Percentiles rank a stretch among this genome's conserved stretches.
Conservation (phyloP, 2,113 vertebrate species). For the Rhea americana region DNA sequence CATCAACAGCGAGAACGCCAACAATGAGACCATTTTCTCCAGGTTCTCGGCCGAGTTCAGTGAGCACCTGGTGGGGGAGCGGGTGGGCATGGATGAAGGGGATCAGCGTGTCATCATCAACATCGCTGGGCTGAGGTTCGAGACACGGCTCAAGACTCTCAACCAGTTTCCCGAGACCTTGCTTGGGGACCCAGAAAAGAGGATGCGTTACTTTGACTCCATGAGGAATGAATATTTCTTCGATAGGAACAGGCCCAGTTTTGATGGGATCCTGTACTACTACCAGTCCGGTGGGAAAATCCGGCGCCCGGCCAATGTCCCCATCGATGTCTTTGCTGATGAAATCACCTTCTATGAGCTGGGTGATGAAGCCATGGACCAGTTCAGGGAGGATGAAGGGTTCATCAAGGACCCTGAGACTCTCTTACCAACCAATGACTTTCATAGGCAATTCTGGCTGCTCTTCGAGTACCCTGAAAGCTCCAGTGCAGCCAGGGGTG, state of each 20-base stretch:
- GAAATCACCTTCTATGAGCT: conserved; percentile 95
- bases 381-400: conserved; percentile 95
- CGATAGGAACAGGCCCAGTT: conserved; percentile 94
- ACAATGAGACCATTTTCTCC: conserved; percentile 86
- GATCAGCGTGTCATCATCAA: conserved; percentile 94
- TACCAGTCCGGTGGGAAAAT: conserved; percentile 96
- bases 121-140: conserved; percentile 92
- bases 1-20: conserved; percentile 79
- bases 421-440: conserved; percentile 86
- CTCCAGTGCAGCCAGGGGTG: conserved; percentile 89
- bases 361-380: conserved; percentile 91
- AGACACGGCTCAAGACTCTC: conserved; percentile 91
- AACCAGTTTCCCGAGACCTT: conserved; percentile 93
- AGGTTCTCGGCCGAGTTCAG: conserved; percentile 82
- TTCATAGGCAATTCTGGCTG: conserved; percentile 92
- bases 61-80: conserved; percentile 83
- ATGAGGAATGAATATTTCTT: conserved; percentile 99
- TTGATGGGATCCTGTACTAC: conserved; percentile 96
- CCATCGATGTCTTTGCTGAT: conserved; percentile 91
- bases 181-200: conserved; percentile 88
- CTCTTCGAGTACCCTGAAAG: conserved; percentile 96
- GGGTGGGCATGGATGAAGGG: conserved; percentile 82
- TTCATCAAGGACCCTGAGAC: conserved; percentile 92
- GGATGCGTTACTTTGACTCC: conserved; percentile 94
- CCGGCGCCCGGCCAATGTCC: conserved; percentile 91